Base-by-base conservation (phyloP, 2,888 invertebrate species). In the Sthenelais limicola region DNA sequence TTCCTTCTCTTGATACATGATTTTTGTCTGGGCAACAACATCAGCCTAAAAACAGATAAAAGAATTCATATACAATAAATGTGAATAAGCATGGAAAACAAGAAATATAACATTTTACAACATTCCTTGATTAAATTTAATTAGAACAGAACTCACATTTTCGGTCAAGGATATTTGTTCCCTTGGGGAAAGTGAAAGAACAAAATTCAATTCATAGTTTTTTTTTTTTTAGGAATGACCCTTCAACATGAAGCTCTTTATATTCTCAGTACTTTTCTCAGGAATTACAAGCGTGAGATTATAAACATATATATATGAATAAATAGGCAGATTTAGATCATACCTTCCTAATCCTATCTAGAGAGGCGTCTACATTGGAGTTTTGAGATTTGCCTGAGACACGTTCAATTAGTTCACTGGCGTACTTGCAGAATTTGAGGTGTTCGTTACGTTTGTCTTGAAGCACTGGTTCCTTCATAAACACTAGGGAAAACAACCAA, bases 371-470 rank as follows among this genome's bases (percentile, higher is more conserved):
- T 9, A 91, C 90, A 28, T 90, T 90, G 81, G 92, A 92, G 56
- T 84, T 80, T 43, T 93, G 92, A 80, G 93, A 92, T 89, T 95
- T 95, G 0, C 97, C 97, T 1, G 95, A 94, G 0, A 98, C 93
- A 0, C 94, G 90, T 86, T 97, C 96, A 74, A 99, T 90, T 48
- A 99, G 88, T 82, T 96, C 94, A 15, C 95, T 88, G 0, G 97
- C 97, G 86, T 96, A 95, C 84, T 95, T 95, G 88, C 97, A 97
- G 87, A 99, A 99, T 88, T 93, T 92, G 0, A 96, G 94, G 88
- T 99, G 98, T 82, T 98, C 97, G 78, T 94, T 93, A 0, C 97
- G 91, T 88, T 97, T 97, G 88, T 99, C 98, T 89, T 97, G 97
- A 0, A 98, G 90, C 75, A 99, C 95, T 15, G 98, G 98, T 88